A percentile compares a stretch with the other conserved stretches of the same genome.
Conservation (phyloP, 2,113 vertebrate genomes). For the Labeo rohita region DNA sequence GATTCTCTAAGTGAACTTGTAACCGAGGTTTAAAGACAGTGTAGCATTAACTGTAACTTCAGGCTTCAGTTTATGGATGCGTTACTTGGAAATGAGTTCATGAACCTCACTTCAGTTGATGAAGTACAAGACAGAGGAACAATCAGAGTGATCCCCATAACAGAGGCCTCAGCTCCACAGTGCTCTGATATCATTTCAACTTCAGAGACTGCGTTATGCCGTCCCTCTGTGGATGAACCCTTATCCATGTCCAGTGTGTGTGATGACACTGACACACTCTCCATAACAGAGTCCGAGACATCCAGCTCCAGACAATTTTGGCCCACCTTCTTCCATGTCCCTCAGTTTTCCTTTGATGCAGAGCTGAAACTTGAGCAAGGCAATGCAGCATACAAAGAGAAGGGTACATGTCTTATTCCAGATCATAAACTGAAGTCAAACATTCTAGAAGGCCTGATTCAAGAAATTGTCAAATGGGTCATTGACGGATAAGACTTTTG, state of each 20-base stretch:
- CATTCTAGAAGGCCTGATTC: slow-evolving; percentile 51
- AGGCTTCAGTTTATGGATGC: slow-evolving; percentile 52
- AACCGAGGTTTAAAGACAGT: slow-evolving; percentile 47
- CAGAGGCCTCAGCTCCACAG: slow-evolving; percentile 36
- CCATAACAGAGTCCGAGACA: slow-evolving; percentile 33
- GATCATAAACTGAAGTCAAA: slow-evolving; percentile 49
- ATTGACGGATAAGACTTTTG: too few relatives aligned
- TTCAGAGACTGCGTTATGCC: slow-evolving; percentile 10
- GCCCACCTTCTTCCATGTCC: slow-evolving; percentile 41
- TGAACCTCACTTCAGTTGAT: slow-evolving; percentile 51
- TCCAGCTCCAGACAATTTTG: slow-evolving; percentile 22
- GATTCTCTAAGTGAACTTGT: slow-evolving; percentile 43
- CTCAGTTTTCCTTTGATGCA: slow-evolving; percentile 42
- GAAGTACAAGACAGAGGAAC: slow-evolving; percentile 46
- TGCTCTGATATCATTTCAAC: slow-evolving; percentile 32
- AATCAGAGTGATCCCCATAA: slow-evolving; percentile 25
- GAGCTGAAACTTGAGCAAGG: slow-evolving; percentile 43
- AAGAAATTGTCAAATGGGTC: slow-evolving; percentile 44
- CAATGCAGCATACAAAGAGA: slow-evolving; percentile 36
- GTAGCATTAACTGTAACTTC: slow-evolving; percentile 35
- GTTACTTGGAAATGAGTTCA: slow-evolving; percentile 47
- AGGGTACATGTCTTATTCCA: slow-evolving; percentile 38
- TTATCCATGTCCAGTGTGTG: slow-evolving; percentile 39
- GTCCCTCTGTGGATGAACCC: neutral
- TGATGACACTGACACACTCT: slow-evolving; percentile 20